Evolutionary conservation across 2,113 vertebrate species (phyloP).

Genomic region (Tinamus guttatus): DNA sequence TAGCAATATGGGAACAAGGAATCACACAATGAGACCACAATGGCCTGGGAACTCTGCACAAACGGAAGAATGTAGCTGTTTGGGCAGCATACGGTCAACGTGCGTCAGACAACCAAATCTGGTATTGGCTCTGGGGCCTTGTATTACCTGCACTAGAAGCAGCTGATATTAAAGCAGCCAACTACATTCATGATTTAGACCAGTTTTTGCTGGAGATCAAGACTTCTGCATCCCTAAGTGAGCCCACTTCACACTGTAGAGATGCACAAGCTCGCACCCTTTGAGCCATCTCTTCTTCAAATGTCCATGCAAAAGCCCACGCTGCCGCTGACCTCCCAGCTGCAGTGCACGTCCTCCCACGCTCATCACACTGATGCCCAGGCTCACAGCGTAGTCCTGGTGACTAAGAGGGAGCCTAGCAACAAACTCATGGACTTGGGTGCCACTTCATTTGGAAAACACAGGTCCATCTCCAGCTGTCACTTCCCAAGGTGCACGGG

Average conservation of each 20-base stretch:
- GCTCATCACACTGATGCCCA: background rate
- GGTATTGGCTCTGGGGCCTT: background rate
- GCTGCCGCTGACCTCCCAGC: background rate
- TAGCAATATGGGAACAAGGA: background rate
- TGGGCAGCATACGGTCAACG: background rate
- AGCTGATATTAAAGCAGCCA: background rate
- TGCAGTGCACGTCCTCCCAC: background rate
- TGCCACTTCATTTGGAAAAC: background rate
- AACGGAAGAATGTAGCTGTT: background rate
- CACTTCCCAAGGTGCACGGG: background rate
- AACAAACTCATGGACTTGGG: background rate
- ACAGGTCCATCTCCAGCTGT: background rate
- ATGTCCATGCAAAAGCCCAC: background rate
- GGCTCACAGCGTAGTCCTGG: background rate
- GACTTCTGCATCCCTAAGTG: background rate
- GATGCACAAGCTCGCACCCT: background rate
- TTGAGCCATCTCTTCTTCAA: background rate
- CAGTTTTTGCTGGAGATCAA: background rate
- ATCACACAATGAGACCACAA: background rate
- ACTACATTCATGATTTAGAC: fast-evolving
- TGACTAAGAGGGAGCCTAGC: background rate
- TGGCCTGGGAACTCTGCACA: background rate
- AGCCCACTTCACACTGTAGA: fast-evolving
- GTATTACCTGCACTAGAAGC: background rate
- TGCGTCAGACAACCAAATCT: background rate